Evolutionary conservation across 2,797 vertebrate species (phyloP), one percentile per base, ranked within the genome.

Genomic region (Enteromius treurensis): DNA sequence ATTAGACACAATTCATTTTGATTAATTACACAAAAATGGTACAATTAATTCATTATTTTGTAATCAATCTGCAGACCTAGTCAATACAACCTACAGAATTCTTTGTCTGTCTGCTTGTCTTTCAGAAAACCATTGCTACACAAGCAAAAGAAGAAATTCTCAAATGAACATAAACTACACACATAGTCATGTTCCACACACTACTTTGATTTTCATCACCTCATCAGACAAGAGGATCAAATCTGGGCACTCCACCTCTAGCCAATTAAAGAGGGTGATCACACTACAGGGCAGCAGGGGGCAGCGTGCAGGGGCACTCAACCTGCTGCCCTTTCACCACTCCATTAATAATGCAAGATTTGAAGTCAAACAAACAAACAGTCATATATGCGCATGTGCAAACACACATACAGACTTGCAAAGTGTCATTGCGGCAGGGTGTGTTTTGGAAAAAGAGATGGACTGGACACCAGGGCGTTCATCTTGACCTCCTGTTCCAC

Each of bases 281-380:
- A 86, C 68, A 77, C 82, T 81, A 77, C 34, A 83, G 67, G 84
- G 82, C 85, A 85, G 78, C 55, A 71, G 80, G 75, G 84, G 70
- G 83, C 77, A 85, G 84, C 60, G 23, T 77, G 65, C 15, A 26
- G 19, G 84, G 85, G 86, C 85, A 83, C 69, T 65, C 81, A 75
- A 83, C 86, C 83, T 80, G 49, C 83, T 86, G 86, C 69, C 84
- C 86, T 89, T 79, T 85, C 55, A 76, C 69, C 82, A 73, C 62
- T 55, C 79, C 79, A 89, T 87, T 55, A 89, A 89, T 89, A 89
- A 85, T 85, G 80, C 83, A 89, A 60, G 64, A 77, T 71, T 65
- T 40, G 1, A 64, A 84, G 79, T 55, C 26, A 2, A 79, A 79
- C 85, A 82, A 78, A 81, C 71, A 85, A 81, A 86, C 84, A 71